Conservation (phyloP, 2,113 vertebrate species). For the Zapus hudsonius region DNA sequence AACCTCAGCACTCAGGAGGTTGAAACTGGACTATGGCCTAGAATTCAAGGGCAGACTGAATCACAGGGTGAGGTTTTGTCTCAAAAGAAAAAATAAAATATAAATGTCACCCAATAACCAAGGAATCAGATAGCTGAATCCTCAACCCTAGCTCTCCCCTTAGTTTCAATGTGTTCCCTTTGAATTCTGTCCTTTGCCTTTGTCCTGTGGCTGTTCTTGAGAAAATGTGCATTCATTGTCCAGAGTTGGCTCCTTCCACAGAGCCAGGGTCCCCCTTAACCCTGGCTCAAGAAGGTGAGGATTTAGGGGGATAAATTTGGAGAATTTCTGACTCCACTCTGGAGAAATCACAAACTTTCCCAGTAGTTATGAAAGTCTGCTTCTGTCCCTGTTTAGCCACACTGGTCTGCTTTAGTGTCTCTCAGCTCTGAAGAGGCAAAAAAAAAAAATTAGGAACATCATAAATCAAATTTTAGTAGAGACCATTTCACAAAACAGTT, state of each 20-base stretch:
- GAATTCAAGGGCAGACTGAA: neutral
- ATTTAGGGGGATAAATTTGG: neutral
- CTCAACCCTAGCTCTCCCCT: too few species aligned
- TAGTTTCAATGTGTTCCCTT: rapidly evolving
- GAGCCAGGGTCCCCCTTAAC: neutral
- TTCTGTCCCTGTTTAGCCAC: neutral
- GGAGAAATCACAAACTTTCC: neutral
- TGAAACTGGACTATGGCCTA: neutral
- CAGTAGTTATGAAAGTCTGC: neutral
- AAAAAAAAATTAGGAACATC: constrained; percentile 14
- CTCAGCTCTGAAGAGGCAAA: constrained; percentile 21
- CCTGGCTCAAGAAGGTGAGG: neutral
- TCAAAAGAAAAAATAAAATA: neutral
- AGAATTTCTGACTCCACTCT: neutral
- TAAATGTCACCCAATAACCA: neutral
- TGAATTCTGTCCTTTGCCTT: neutral
- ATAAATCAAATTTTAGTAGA: constrained; percentile 50
- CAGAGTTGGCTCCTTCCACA: neutral
- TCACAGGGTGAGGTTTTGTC: neutral
- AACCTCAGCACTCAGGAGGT: neutral
- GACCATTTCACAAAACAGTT: constrained; percentile 11
- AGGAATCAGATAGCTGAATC: neutral
- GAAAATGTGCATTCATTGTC: neutral
- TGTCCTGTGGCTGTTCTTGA: neutral
- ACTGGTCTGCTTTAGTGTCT: neutral